Percentiles rank a stretch among this genome's conserved stretches.
phyloP scores from a whole-genome alignment of 2,113 vertebrate genomes.

The Aldabrachelys gigantea region DNA sequence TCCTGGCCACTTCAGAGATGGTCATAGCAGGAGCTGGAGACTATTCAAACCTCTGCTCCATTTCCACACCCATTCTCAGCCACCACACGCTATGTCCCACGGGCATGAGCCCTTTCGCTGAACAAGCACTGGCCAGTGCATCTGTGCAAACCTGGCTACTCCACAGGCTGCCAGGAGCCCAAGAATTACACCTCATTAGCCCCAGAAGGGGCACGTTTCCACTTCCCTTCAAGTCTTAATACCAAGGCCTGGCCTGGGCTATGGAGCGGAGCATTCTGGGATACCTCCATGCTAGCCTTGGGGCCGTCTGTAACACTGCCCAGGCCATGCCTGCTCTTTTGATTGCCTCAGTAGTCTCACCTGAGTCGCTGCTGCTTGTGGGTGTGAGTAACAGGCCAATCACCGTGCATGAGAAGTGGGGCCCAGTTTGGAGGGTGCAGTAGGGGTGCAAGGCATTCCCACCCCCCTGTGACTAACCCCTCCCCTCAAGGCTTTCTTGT shows the following conservation, averaged over 20 bases:
- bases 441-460: not conserved
- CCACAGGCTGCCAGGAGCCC: not conserved
- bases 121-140: not conserved
- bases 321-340: accelerated
- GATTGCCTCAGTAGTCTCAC: not conserved
- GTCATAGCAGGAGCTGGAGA: not conserved
- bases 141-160: not conserved
- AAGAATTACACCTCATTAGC: not conserved
- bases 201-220: not conserved
- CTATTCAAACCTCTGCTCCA: not conserved
- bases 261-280: not conserved
- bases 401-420: not conserved
- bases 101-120: not conserved
- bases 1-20: not conserved
- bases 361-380: accelerated
- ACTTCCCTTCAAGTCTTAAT: not conserved
- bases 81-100: not conserved
- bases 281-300: not conserved
- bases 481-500: not conserved
- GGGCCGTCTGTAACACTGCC: accelerated
- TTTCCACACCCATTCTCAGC: not conserved
- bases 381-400: not conserved
- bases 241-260: not conserved
- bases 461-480: not conserved
- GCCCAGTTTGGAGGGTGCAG: not conserved